Conservation (phyloP, 2,113 vertebrate species). For the Noctilio leporinus region DNA sequence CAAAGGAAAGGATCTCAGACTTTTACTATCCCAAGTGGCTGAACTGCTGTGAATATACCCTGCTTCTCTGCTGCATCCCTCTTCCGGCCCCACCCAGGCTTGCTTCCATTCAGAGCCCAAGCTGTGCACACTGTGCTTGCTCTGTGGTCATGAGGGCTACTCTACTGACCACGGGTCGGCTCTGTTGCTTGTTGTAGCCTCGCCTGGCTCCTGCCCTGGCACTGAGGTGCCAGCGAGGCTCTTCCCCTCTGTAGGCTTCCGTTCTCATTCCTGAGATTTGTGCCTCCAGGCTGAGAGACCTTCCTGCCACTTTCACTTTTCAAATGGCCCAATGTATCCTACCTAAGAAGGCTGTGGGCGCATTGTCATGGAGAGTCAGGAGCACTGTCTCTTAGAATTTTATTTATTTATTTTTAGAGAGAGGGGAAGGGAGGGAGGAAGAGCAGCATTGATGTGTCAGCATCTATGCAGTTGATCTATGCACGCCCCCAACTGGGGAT, state of each 20-base stretch:
- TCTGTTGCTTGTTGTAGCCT: not conserved
- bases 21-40: not conserved
- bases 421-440: too few relatives aligned
- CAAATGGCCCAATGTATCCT: not conserved
- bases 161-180: not conserved
- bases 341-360: not conserved
- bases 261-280: not conserved
- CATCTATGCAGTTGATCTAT: too few relatives aligned
- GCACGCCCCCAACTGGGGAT: too few relatives aligned
- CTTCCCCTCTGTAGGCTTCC: accelerated
- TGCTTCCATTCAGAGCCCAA: not conserved
- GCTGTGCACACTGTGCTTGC: not conserved
- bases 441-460: too few relatives aligned
- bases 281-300: not conserved
- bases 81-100: not conserved
- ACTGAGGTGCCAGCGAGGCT: not conserved
- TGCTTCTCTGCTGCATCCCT: not conserved
- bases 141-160: not conserved
- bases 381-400: not conserved
- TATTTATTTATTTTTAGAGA: too few relatives aligned
- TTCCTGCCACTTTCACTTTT: not conserved
- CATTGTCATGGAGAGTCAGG: not conserved
- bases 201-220: not conserved
- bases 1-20: not conserved
- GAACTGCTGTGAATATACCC: not conserved